Base-by-base conservation (phyloP, 37 sponge, comb jelly and placozoan genomes). In the Hexactinellida sp. region DNA sequence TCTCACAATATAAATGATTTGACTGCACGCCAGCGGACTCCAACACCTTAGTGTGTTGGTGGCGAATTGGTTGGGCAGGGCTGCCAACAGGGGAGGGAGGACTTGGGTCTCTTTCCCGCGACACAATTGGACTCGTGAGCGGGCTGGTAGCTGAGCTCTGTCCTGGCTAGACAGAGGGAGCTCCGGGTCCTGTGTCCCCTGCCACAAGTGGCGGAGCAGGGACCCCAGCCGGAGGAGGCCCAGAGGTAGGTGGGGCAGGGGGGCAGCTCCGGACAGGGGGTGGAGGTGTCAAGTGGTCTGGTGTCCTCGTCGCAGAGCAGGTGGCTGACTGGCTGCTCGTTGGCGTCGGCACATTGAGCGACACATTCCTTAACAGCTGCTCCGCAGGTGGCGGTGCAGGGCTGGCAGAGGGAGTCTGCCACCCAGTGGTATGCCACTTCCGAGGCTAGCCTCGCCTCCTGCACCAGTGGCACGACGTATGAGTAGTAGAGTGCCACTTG, bases 161-260 rank as follows among this genome's bases (percentile, higher is more conserved):
- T 63, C 5, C 34, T 10, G 5, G 76, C 76, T 10, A 63, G 30
- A 63, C 76, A 63, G 30, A 63, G 34, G 3, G 76, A 21, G 3
- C 32, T 10, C 30, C 76, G 3, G 34, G 76, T 25, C 30, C 13
- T 63, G 76, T 7, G 32, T 7, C 76, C 76, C 3, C 1, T 7
- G 76, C 76, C 76, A n/a, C 76, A 63, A 25, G 28, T 63, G 76
- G 76, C 76, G 34, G 76, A 63, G 76, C 76, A 63, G 34, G 34
- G 30, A 63, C 19, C 5, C 76, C 76, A 63, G 25, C 28, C 28
- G 34, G 76, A 63, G 13, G 76, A 25, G 76, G 76, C 13, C 76
- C 76, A 63, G 76, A 63, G 5, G 76, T 25, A 63, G 30, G 76
- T 63, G 34, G 76, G 76, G 13, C 76, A 63, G 5, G 3, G 19